Evolutionary conservation across 2,113 vertebrate genomes (phyloP).

Genomic region (Haemorhous mexicanus): DNA sequence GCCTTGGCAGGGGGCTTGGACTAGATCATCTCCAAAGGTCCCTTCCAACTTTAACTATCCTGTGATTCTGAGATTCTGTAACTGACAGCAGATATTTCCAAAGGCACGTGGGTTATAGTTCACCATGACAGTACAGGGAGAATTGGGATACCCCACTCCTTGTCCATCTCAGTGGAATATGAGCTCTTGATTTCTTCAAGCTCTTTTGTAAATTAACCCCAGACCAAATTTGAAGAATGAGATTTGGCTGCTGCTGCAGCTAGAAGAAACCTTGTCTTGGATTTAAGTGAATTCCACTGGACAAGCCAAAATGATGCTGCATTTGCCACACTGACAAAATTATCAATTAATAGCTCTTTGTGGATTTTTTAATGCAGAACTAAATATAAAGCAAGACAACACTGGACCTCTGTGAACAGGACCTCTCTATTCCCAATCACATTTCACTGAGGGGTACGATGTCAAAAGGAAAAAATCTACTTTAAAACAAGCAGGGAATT

Average conservation of each 20-base stretch:
- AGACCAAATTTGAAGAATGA: not conserved
- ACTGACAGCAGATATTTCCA: not conserved
- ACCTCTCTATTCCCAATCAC: not conserved
- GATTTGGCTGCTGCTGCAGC: not conserved
- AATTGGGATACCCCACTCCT: not conserved
- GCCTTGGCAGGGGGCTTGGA: not conserved
- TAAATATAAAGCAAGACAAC: not conserved
- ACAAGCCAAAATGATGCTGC: not conserved
- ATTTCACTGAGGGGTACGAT: not conserved
- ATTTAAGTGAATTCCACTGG: not conserved
- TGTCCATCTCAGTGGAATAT: not conserved
- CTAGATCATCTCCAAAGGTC: not conserved
- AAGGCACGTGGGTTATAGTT: rapidly evolving
- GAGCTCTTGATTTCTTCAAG: not conserved
- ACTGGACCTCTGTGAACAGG: not conserved
- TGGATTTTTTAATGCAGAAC: not conserved
- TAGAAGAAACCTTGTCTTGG: not conserved
- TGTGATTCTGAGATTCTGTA: not conserved
- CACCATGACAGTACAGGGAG: rapidly evolving
- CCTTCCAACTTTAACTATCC: not conserved
- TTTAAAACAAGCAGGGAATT: not conserved
- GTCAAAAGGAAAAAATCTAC: not conserved
- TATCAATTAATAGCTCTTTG: not conserved
- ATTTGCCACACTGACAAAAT: not conserved
- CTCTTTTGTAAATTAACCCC: not conserved